phyloP scores from a whole-genome alignment of 2,888 invertebrate species.

The Eupsilia transversa region DNA sequence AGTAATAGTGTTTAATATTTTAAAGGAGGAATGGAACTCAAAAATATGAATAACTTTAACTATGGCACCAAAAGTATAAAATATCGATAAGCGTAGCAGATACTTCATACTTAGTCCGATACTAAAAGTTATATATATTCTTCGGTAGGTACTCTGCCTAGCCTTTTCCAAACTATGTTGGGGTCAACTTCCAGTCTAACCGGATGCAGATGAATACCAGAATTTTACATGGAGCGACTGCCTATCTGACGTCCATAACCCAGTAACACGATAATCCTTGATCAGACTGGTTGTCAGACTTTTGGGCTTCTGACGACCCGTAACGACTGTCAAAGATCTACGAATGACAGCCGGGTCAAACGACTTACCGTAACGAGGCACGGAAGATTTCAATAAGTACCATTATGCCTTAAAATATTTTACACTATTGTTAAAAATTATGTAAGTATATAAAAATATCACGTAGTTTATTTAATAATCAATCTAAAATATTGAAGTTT shows the following conservation, averaged over 20 bases:
- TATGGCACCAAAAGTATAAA: background rate
- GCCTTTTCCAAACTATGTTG: background rate
- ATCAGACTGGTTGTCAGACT: too few species aligned
- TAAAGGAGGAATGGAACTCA: background rate
- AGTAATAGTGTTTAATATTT: background rate
- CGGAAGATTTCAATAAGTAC: too few species aligned
- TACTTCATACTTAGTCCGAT: background rate
- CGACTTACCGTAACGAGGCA: too few species aligned
- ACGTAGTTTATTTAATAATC: background rate
- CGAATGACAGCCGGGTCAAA: too few species aligned
- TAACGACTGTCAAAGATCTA: too few species aligned
- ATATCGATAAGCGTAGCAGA: background rate
- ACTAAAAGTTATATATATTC: background rate
- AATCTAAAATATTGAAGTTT: background rate
- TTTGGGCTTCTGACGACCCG: too few species aligned
- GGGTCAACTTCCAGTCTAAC: background rate
- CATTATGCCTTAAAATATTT: background rate
- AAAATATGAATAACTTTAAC: background rate
- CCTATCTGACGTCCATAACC: too few species aligned
- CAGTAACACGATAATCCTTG: too few species aligned
- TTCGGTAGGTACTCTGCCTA: background rate
- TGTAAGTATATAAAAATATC: background rate
- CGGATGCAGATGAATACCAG: too few species aligned
- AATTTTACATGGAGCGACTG: too few species aligned
- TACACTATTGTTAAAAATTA: background rate